A percentile compares a stretch with the other conserved stretches of the same genome.
Conservation (phyloP, 2,113 vertebrate species). For the Melospiza melodia region DNA sequence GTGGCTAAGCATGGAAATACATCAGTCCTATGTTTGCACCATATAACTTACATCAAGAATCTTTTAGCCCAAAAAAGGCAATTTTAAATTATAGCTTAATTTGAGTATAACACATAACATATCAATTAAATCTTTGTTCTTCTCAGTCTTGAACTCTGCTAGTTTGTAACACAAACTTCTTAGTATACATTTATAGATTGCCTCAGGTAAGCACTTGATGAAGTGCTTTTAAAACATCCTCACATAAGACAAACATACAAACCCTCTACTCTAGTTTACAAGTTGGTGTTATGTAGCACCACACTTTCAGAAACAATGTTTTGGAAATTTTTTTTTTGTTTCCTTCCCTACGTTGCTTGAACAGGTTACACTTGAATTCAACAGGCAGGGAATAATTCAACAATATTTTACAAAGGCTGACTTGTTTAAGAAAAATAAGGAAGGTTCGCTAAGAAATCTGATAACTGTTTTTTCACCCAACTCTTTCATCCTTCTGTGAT, state of each 20-base stretch:
- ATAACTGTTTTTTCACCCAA: background rate
- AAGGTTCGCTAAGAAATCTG: background rate
- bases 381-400: background rate
- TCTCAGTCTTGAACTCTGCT: background rate
- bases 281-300: background rate
- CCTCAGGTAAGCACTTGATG: background rate
- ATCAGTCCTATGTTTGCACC: constrained; percentile 25
- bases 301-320: background rate
- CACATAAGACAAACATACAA: background rate
- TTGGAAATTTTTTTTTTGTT: background rate
- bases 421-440: background rate
- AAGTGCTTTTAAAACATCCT: background rate
- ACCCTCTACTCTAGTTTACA: background rate
- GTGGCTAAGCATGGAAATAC: background rate
- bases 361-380: background rate
- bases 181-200: background rate
- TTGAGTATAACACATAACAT: background rate
- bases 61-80: background rate
- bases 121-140: background rate
- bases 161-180: background rate
- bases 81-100: background rate
- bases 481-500: background rate
- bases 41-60: background rate
- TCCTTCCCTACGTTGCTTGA: background rate
- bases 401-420: background rate